Percentiles rank a stretch among this genome's conserved stretches.
phyloP scores from a whole-genome alignment of 2,113 vertebrate genomes.

The Harpagus bidentatus region DNA sequence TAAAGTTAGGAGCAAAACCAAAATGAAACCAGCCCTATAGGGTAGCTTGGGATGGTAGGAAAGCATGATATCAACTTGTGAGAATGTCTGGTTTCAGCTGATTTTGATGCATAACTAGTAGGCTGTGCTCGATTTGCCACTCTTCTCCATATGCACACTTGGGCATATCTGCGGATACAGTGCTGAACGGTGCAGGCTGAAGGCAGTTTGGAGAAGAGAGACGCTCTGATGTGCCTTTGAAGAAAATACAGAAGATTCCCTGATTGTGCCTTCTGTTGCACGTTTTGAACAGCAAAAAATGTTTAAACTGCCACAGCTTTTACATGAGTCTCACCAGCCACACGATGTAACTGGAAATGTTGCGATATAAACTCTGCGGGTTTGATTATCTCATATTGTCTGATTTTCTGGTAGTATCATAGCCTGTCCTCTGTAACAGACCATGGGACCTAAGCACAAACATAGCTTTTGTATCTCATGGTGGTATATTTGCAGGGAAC shows the following conservation, averaged over 20 bases:
- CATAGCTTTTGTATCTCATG: not conserved
- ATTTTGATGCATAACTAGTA: not conserved
- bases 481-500: not conserved
- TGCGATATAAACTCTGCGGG: not conserved
- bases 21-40: not conserved
- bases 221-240: not conserved
- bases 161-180: not conserved
- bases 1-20: not conserved
- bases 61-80: not conserved
- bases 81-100: not conserved
- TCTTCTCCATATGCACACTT: not conserved
- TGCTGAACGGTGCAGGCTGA: not conserved
- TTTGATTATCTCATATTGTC: not conserved
- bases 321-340: not conserved
- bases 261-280: not conserved
- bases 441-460: not conserved
- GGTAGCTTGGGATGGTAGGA: not conserved
- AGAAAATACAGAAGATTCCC: not conserved
- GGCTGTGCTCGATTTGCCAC: not conserved
- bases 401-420: not conserved
- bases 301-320: not conserved
- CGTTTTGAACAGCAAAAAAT: not conserved
- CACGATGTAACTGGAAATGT: not conserved
- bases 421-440: not conserved
- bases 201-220: not conserved